phyloP scores from a whole-genome alignment of 2,888 invertebrate species.

The Diarsia brunnea region DNA sequence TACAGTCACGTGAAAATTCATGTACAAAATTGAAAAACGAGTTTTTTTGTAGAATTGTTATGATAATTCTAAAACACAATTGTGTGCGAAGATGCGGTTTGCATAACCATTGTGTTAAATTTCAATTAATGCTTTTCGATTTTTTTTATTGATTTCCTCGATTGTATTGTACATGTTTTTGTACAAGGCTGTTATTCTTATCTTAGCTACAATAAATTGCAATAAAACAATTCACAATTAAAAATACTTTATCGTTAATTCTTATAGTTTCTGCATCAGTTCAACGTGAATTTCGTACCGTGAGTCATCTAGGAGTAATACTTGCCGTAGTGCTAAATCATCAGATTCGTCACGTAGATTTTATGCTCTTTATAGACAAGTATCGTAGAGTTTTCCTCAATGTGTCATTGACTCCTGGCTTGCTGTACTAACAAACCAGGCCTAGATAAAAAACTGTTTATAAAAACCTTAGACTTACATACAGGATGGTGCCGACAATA shows the following conservation, averaged over 20 bases:
- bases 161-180: background rate
- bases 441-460: constrained; percentile 60
- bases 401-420: constrained; percentile 82
- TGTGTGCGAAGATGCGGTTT: background rate
- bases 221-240: background rate
- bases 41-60: background rate
- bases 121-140: background rate
- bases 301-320: constrained; percentile 68
- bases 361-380: constrained; percentile 76
- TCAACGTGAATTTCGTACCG: constrained; percentile 64
- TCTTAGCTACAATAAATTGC: background rate
- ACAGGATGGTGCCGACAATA: too few species aligned
- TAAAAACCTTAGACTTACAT: background rate
- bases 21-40: background rate
- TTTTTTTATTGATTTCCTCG: background rate
- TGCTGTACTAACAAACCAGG: constrained; percentile 59
- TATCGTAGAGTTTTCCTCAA: constrained; percentile 82
- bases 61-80: background rate
- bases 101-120: background rate
- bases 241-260: constrained; percentile 22
- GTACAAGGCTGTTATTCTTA: background rate
- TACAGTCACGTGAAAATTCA: background rate
- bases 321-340: constrained; percentile 73
- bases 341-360: constrained; percentile 80
- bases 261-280: constrained; percentile 28